Percentiles rank a stretch among this genome's conserved stretches.
These are phyloP conservation scores for Amiota mariae DNA, from an alignment of 2,888 invertebrate genomes.

Conservation along the genomic window DNA sequence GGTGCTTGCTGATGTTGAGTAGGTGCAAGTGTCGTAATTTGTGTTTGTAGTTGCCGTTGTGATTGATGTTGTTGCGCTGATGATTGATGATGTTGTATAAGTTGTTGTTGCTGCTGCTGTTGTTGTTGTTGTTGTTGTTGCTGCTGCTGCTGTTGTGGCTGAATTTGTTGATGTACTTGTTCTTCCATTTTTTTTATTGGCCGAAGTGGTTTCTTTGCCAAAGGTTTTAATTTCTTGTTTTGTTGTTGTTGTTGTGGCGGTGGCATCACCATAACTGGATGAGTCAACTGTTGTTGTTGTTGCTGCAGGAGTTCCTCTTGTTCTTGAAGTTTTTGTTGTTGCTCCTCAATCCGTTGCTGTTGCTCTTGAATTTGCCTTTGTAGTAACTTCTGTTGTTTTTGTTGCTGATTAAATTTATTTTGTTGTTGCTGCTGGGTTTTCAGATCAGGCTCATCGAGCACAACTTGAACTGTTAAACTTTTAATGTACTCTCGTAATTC, in stretches of 20 bases:
- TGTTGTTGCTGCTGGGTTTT: slow-evolving; percentile 43
- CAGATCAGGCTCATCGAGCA: slow-evolving; percentile 59
- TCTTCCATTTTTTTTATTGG: slow-evolving; percentile 38
- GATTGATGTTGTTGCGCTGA: slow-evolving; percentile 40
- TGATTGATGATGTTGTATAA: slow-evolving; percentile 45
- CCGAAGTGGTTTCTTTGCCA: slow-evolving; percentile 51
- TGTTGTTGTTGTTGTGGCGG: slow-evolving; percentile 39
- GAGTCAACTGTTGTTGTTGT: slow-evolving; percentile 46
- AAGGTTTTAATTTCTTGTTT: slow-evolving; percentile 54
- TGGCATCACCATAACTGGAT: slow-evolving; percentile 40
- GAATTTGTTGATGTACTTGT: slow-evolving; percentile 41
- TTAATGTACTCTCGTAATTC: slow-evolving; percentile 75
- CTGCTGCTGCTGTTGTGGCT: slow-evolving; percentile 36
- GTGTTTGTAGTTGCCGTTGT: slow-evolving; percentile 53
- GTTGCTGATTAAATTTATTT: slow-evolving; percentile 40
- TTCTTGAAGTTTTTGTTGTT: slow-evolving; percentile 51
- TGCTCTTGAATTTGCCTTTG: slow-evolving; percentile 48
- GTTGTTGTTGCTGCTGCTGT: slow-evolving; percentile 48
- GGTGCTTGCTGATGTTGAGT: slow-evolving; percentile 23
- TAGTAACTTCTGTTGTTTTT: slow-evolving; percentile 50
- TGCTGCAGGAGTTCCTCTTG: slow-evolving; percentile 50
- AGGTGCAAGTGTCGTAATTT: slow-evolving; percentile 44
- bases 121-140: slow-evolving; percentile 37
- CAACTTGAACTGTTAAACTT: slow-evolving; percentile 70
- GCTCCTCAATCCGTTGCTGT: slow-evolving; percentile 42